These are phyloP conservation scores for Orientallactaga sibirica DNA, from an alignment of 2,797 vertebrate genomes.

Conservation along the genomic window DNA sequence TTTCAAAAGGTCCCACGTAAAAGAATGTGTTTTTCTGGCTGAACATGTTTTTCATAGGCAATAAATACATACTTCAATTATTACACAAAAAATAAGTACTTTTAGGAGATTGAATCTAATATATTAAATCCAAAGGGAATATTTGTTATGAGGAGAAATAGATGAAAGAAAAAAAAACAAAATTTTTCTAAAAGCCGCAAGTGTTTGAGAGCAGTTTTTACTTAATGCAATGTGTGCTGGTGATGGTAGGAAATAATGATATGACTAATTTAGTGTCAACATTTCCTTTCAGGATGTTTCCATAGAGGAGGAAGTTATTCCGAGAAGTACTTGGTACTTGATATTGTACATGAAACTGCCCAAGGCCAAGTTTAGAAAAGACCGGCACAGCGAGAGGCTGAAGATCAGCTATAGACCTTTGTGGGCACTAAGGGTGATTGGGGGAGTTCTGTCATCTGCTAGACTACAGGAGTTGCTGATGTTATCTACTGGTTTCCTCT, in stretches of 20 bases:
- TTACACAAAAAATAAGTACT: not conserved
- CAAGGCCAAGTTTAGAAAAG: constrained; percentile 34
- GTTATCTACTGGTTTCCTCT: not conserved
- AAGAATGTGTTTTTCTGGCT: constrained; percentile 9
- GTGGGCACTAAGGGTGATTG: not conserved
- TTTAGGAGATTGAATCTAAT: not conserved
- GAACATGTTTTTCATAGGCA: constrained; percentile 50
- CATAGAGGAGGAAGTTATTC: constrained; percentile 51
- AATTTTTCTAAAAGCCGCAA: not conserved
- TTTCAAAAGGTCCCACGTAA: constrained; percentile 30
- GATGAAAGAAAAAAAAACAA: constrained; percentile 24
- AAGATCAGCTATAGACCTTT: constrained; percentile 6
- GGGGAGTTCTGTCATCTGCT: not conserved
- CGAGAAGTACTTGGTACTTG: not conserved
- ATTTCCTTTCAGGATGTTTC: constrained; percentile 65
- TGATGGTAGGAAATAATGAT: constrained; percentile 56
- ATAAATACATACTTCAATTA: constrained; percentile 66
- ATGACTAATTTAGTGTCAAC: constrained; percentile 37
- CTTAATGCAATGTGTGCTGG: constrained; percentile 23
- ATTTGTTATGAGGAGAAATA: constrained; percentile 45
- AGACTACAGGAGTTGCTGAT: not conserved
- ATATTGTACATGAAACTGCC: not conserved
- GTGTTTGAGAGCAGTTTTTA: constrained; percentile 48
- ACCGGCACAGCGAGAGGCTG: not conserved
- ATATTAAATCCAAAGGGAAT: constrained; percentile 43